Conservation (phyloP, 2,888 invertebrate genomes). For the Patella ulyssiponensis region DNA sequence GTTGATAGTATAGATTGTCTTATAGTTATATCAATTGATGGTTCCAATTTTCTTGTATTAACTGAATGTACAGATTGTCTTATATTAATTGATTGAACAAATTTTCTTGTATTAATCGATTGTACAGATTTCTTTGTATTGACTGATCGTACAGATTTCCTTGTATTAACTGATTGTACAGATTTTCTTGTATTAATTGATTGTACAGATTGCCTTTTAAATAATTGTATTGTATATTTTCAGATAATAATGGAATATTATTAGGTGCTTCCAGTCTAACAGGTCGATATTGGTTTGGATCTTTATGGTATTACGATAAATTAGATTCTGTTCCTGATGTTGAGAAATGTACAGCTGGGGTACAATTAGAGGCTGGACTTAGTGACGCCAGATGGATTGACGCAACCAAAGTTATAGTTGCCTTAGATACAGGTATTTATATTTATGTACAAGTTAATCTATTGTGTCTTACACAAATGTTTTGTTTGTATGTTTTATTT, state of each 20-base stretch:
- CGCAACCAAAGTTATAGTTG: slow-evolving; percentile 71
- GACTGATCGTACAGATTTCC: too few species aligned
- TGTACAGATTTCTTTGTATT: too few species aligned
- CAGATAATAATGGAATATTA: slow-evolving; percentile 76
- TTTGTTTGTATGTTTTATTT: too few species aligned
- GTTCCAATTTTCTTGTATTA: too few species aligned
- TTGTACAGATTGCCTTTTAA: background rate
- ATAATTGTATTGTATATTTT: background rate
- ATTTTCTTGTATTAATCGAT: too few species aligned
- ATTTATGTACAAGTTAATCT: background rate
- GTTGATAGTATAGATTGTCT: too few species aligned
- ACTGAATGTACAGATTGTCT: too few species aligned
- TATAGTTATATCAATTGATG: too few species aligned
- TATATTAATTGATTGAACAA: too few species aligned
- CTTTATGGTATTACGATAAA: slow-evolving; percentile 76
- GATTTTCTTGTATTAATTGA: too few species aligned
- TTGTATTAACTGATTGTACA: too few species aligned
- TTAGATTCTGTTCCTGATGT: slow-evolving; percentile 72
- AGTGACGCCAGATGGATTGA: slow-evolving; percentile 74
- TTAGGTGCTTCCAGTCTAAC: slow-evolving; percentile 77
- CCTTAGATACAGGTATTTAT: slow-evolving; percentile 76
- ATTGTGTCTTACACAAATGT: too few species aligned
- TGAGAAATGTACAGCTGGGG: slow-evolving; percentile 72
- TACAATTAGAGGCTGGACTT: slow-evolving; percentile 74
- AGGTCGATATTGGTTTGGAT: slow-evolving; percentile 78